These are phyloP conservation scores for Heliconius hewitsoni DNA, from an alignment of 1,140 invertebrate species.

Conservation along the genomic window DNA sequence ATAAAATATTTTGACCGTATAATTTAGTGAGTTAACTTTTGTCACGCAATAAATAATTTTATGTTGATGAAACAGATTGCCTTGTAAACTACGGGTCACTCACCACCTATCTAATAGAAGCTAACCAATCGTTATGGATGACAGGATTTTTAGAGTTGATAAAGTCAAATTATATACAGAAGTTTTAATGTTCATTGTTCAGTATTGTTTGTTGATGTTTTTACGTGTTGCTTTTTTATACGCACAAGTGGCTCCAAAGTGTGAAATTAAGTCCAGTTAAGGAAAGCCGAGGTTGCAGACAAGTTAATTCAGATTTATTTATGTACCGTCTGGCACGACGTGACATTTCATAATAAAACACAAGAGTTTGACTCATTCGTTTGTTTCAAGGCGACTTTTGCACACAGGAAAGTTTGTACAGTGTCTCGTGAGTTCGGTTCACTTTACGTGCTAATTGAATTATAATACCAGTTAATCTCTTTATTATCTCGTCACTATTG, in stretches of 20 bases:
- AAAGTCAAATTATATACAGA: neutral
- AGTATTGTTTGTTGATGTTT: neutral
- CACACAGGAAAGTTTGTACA: conserved; percentile 63
- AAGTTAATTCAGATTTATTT: conserved; percentile 78
- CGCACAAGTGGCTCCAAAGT: neutral
- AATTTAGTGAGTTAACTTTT: conserved; percentile 31
- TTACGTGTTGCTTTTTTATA: neutral
- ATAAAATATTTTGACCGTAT: conserved; percentile 37
- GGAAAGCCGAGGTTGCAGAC: conserved; percentile 69
- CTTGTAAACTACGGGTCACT: conserved; percentile 29
- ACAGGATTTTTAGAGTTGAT: neutral
- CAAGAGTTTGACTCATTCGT: conserved; percentile 52
- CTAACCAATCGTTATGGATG: neutral
- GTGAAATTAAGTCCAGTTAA: conserved; percentile 26
- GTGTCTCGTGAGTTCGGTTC: conserved; percentile 60
- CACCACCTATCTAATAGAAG: neutral
- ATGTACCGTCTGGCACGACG: conserved; percentile 73
- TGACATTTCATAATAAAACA: conserved; percentile 78
- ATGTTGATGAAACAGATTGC: conserved; percentile 30
- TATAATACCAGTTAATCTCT: conserved; percentile 43
- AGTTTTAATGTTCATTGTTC: neutral
- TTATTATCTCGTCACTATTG: neutral
- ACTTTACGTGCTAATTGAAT: conserved; percentile 50
- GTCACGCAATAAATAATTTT: conserved; percentile 37
- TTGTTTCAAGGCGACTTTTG: conserved; percentile 56